Evolutionary conservation across 2,113 vertebrate genomes (phyloP).

Genomic region (Seriola rivoliana): DNA sequence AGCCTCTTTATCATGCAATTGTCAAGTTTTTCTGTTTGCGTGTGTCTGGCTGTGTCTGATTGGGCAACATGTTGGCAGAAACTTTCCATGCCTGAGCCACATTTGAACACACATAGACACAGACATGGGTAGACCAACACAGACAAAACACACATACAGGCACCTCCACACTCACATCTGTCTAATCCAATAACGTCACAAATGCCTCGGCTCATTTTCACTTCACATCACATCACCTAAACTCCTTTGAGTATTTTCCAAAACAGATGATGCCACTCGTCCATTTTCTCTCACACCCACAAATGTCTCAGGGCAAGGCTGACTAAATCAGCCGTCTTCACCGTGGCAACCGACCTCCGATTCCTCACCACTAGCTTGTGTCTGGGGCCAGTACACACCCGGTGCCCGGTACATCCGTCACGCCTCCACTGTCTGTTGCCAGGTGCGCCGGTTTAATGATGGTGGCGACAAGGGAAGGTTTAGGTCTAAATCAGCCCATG

Average conservation of each 20-base stretch:
- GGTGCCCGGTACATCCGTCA: constrained; percentile 36
- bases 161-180: constrained; percentile 15
- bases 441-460: constrained; percentile 40
- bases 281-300: neutral
- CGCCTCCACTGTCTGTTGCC: constrained; percentile 7
- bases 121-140: constrained; percentile 29
- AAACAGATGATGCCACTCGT: constrained; percentile 29
- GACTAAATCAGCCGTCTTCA: constrained; percentile 30
- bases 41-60: constrained; percentile 67
- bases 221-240: constrained; percentile 27
- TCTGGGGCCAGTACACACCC: constrained; percentile 14
- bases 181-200: constrained; percentile 27
- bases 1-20: constrained; percentile 68
- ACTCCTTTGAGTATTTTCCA: constrained; percentile 27
- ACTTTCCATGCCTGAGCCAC: constrained; percentile 49
- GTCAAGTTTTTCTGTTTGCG: constrained; percentile 52
- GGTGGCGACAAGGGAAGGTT: neutral
- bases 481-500: constrained; percentile 9
- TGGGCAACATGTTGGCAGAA: constrained; percentile 55
- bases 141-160: constrained; percentile 26
- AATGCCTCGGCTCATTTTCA: constrained; percentile 23
- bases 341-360: neutral
- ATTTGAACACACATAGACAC: constrained; percentile 58
- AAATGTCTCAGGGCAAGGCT: constrained; percentile 9
- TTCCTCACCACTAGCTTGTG: constrained; percentile 4